A percentile compares a stretch with the other conserved stretches of the same genome.
These are phyloP conservation scores for Harlomillsia oculata DNA, from an alignment of 1,140 invertebrate genomes.

Conservation along the genomic window DNA sequence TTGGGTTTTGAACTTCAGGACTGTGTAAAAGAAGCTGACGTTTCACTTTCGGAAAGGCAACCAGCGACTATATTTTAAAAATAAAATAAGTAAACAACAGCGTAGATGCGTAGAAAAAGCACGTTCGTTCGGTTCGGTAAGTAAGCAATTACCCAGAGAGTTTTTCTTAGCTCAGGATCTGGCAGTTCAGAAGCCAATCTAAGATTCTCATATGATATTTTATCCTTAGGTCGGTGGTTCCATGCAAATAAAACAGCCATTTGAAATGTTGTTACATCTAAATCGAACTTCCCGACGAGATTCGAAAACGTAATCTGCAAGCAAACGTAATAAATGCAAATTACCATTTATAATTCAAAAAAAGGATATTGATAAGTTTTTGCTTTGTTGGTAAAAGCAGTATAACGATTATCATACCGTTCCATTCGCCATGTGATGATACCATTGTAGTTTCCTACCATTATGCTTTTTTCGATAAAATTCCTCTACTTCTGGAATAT, in stretches of 20 bases:
- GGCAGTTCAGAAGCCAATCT: conserved; percentile 91
- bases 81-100: background rate
- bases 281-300: conserved; percentile 85
- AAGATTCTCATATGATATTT: conserved; percentile 89
- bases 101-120: background rate
- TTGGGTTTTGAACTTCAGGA: conserved; percentile 67
- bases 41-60: conserved; percentile 94
- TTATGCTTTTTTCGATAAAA: conserved; percentile 94
- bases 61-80: conserved; percentile 58
- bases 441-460: conserved; percentile 97
- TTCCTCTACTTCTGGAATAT: conserved; percentile 93
- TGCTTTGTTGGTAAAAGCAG: background rate
- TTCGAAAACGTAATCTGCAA: conserved; percentile 85
- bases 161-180: conserved; percentile 86
- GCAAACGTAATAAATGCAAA: conserved; percentile 2
- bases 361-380: background rate
- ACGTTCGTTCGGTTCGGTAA: background rate
- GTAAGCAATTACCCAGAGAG: conserved; percentile 64
- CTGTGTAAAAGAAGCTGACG: conserved; percentile 76
- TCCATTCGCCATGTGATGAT: conserved; percentile 99
- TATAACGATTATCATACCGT: conserved; percentile 49
- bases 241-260: conserved; percentile 99
- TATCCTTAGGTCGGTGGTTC: conserved; percentile 88
- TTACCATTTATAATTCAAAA: background rate
- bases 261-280: conserved; percentile 99